Evolutionary conservation across 2,113 vertebrate genomes (phyloP).

Genomic region (Psittacula cyanocephala): DNA sequence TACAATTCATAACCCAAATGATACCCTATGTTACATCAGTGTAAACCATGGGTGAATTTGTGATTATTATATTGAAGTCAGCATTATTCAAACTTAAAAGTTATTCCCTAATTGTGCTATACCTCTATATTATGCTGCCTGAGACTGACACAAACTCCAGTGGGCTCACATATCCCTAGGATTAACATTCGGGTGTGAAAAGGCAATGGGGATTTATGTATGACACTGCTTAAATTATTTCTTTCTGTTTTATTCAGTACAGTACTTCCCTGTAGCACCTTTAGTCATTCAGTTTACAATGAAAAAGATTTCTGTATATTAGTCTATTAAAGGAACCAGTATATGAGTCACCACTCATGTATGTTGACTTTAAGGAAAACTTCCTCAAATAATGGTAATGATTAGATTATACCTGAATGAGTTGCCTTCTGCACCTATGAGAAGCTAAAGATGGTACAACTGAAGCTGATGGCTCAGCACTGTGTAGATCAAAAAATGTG

Average conservation of each 20-base stretch:
- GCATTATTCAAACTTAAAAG: slow-evolving; percentile 34
- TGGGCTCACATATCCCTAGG: slow-evolving; percentile 18
- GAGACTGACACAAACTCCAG: slow-evolving; percentile 44
- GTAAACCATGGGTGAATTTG: slow-evolving; percentile 34
- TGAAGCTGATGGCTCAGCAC: slow-evolving; percentile 43
- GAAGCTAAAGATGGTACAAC: slow-evolving; percentile 31
- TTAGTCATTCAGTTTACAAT: slow-evolving; percentile 36
- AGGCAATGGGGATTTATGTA: slow-evolving; percentile 39
- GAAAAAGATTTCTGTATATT: slow-evolving; percentile 46
- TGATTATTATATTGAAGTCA: slow-evolving; percentile 21
- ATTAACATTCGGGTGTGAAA: slow-evolving; percentile 53
- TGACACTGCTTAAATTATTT: slow-evolving; percentile 55
- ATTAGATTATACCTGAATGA: slow-evolving; percentile 11
- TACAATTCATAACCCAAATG: neutral
- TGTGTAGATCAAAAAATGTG: neutral
- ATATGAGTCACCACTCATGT: slow-evolving; percentile 41
- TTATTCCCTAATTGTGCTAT: neutral
- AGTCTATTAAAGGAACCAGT: slow-evolving; percentile 49
- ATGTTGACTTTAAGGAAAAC: slow-evolving; percentile 47
- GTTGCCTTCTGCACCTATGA: slow-evolving; percentile 35
- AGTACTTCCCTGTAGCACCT: slow-evolving; percentile 54
- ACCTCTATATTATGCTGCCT: slow-evolving; percentile 26
- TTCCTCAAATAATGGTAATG: slow-evolving; percentile 28
- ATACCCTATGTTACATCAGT: neutral
- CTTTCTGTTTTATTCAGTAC: slow-evolving; percentile 48